A percentile compares a stretch with the other conserved stretches of the same genome.
Evolutionary conservation across 53 echinoderm and acorn worm genomes (phyloP).

Genomic region (Glandiceps talaboti): DNA sequence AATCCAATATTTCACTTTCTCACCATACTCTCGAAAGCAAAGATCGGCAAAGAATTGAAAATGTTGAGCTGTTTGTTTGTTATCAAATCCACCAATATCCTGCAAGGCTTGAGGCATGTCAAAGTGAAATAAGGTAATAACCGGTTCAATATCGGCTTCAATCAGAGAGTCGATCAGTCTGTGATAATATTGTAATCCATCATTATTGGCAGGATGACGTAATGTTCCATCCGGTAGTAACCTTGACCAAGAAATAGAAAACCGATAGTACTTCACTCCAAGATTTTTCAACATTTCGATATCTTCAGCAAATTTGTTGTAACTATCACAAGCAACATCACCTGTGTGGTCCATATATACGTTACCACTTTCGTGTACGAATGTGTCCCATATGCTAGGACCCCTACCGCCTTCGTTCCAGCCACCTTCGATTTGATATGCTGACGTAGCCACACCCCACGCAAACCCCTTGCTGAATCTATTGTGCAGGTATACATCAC

Average conservation of each 20-base stretch:
- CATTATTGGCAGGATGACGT: slow-evolving; percentile 43
- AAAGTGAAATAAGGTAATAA: slow-evolving; percentile 82
- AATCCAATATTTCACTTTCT: slow-evolving; percentile 73
- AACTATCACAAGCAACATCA: slow-evolving; percentile 76
- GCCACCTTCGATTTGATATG: slow-evolving; percentile 81
- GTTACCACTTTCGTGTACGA: slow-evolving; percentile 45
- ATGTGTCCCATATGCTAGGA: slow-evolving; percentile 65
- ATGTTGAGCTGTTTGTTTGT: slow-evolving; percentile 57
- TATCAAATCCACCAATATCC: slow-evolving; percentile 85
- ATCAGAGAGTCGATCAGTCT: slow-evolving; percentile 53
- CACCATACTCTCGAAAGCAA: slow-evolving; percentile 75
- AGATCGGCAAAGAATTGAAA: slow-evolving; percentile 77
- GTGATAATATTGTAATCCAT: slow-evolving; percentile 75
- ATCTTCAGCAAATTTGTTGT: slow-evolving; percentile 60
- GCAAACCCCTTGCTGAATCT: slow-evolving; percentile 56
- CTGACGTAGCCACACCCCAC: slow-evolving; percentile 73
- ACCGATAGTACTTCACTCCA: slow-evolving; percentile 74
- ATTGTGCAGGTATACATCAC: slow-evolving; percentile 46
- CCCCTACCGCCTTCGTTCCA: slow-evolving; percentile 83
- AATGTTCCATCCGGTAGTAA: slow-evolving; percentile 56
- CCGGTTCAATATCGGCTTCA: slow-evolving; percentile 50
- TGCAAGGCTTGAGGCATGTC: slow-evolving; percentile 69
- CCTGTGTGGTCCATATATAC: slow-evolving; percentile 52
- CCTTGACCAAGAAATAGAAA: slow-evolving; percentile 82
- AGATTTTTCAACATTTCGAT: slow-evolving; percentile 58